Evolutionary conservation across 2,888 invertebrate genomes (phyloP), one percentile per base, ranked within the genome.

Genomic region (Pseudanteris insignis): DNA sequence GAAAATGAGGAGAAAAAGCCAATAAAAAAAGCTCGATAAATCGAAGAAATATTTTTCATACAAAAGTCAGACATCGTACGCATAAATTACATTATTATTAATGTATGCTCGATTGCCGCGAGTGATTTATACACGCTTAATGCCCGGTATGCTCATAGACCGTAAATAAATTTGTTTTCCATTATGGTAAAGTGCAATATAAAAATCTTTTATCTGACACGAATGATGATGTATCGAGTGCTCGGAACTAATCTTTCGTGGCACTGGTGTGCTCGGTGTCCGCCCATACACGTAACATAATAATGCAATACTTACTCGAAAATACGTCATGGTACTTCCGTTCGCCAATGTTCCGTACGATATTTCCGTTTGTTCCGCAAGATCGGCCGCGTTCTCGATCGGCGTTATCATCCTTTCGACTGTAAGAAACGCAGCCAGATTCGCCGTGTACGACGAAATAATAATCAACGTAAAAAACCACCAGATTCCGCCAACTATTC

Each of bases 381-480:
- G 83, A 79, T 99, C 99, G 4, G 96, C 94, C 0, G 96, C 95
- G 73, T 90, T 94, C 80, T 97, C 95, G 57, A 98, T 96, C 0
- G 96, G 96, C 25, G 96, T 89, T 53, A 94, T 93, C 84, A 96
- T 96, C 25, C 96, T 83, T 80, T 98, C 97, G 14, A 99, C 98
- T 0, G 98, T 99, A 47, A 61, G 50, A 81, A 99, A 98, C 1
- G 99, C 98, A 0, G 98, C 98, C 73, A 99, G 83, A 82, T 96
- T 96, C 8, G 98, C 98, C 2, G 98, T 99, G 83, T 98, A 98
- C 3, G 98, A 97, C 0, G 96, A 96, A 62, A 98, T 93, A 78
- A 98, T 96, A 79, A 99, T 98, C 28, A 99, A 86, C 0, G 97
- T 98, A 82, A 99, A 99, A 83, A 99, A 98, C 96, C 98, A 99